A percentile compares a stretch with the other conserved stretches of the same genome.
Conservation (phyloP, 2,113 vertebrate genomes). For the Neoarius graeffei region DNA sequence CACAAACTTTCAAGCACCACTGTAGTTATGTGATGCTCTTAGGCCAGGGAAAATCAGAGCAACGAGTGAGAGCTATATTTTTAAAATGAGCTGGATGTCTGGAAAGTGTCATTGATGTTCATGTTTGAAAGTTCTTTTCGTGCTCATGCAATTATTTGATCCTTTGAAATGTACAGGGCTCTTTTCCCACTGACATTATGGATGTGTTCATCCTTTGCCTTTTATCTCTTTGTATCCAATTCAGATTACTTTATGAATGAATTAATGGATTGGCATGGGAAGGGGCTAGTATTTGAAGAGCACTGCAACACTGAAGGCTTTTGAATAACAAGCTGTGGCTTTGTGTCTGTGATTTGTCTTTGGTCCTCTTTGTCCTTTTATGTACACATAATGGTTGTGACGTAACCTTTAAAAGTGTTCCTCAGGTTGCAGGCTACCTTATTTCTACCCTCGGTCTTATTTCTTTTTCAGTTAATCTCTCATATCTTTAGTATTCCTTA, state of each 20-base stretch:
- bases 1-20: not conserved
- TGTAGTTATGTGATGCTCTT: not conserved
- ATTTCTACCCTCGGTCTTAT: not conserved
- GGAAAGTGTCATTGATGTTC: slow-evolving; percentile 21
- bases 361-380: too few species aligned
- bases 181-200: not conserved
- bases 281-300: not conserved
- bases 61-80: not conserved
- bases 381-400: not conserved
- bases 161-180: slow-evolving; percentile 12
- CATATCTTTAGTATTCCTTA: not conserved
- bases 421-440: not conserved
- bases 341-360: not conserved
- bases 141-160: slow-evolving; percentile 8
- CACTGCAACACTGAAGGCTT: not conserved
- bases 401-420: not conserved
- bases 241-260: slow-evolving; percentile 16
- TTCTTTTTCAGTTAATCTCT: not conserved
- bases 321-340: not conserved
- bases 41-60: not conserved
- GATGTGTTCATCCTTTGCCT: not conserved
- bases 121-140: slow-evolving; percentile 9
- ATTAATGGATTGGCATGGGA: not conserved
- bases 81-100: slow-evolving; percentile 3
- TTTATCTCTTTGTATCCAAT: not conserved